Percentiles rank a stretch among this genome's conserved stretches.
phyloP scores from a whole-genome alignment of 2,888 invertebrate species.

The Caenorhabditis angaria region DNA sequence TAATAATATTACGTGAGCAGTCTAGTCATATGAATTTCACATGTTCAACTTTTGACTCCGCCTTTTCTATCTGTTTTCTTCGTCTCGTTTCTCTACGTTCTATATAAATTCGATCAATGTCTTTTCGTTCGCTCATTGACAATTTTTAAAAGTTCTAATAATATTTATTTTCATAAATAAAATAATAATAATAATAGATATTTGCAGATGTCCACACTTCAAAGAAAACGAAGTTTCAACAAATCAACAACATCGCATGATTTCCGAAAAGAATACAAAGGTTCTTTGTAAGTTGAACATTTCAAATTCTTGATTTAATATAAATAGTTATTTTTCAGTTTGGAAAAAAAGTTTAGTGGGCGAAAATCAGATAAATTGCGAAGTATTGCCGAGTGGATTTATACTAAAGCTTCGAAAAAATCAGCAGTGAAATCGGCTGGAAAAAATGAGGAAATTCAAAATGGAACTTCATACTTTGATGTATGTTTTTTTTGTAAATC shows the following conservation, averaged over 20 bases:
- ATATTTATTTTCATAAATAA: neutral
- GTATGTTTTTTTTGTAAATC: constrained; percentile 29
- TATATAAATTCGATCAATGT: no score
- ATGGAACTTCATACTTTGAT: constrained; percentile 27
- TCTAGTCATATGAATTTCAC: no score
- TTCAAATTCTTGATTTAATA: neutral
- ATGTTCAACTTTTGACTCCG: no score
- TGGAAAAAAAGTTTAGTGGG: constrained; percentile 40
- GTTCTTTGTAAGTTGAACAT: constrained; percentile 44
- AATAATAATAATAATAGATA: neutral
- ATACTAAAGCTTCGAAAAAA: constrained; percentile 22
- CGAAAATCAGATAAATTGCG: constrained; percentile 21
- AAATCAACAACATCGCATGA: constrained; percentile 31
- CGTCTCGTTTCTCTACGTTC: no score
- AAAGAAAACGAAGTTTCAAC: constrained; percentile 44
- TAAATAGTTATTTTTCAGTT: constrained; percentile 21
- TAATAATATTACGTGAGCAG: no score
- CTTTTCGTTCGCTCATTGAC: no score
- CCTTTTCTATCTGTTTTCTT: no score
- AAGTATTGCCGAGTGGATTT: constrained; percentile 40
- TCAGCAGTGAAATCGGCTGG: neutral
- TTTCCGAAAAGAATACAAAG: constrained; percentile 52
- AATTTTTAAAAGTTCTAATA: no score
- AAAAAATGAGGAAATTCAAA: constrained; percentile 8
- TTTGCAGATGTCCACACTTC: constrained; percentile 17